Evolutionary conservation across 2,113 vertebrate species (phyloP).

Genomic region (Oncorhynchus masou): DNA sequence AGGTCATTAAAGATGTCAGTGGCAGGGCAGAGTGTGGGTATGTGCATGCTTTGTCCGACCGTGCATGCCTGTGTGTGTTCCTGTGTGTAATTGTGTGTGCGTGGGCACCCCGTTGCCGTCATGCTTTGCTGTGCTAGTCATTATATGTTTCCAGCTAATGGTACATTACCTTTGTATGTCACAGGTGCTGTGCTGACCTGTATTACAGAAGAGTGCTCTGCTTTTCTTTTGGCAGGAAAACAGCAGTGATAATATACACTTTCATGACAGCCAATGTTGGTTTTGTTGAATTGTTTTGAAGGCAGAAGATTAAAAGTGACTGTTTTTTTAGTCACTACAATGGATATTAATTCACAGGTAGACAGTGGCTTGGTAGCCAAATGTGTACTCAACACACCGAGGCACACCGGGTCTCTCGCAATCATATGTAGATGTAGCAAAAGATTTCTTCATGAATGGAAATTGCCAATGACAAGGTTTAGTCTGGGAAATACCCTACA

Average conservation of each 20-base stretch:
- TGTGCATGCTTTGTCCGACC: background rate
- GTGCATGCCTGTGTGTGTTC: no score
- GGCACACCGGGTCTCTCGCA: background rate
- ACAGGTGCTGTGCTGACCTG: background rate
- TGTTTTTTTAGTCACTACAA: background rate
- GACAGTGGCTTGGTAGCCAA: background rate
- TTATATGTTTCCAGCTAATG: background rate
- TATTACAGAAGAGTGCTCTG: background rate
- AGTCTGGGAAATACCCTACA: background rate
- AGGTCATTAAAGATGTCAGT: background rate
- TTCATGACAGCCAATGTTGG: background rate
- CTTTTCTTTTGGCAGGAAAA: background rate
- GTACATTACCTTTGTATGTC: conserved; percentile 8
- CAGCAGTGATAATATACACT: background rate
- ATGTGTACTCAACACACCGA: background rate
- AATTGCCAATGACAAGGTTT: background rate
- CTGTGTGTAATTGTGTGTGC: no score
- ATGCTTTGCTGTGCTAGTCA: background rate
- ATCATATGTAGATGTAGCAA: background rate
- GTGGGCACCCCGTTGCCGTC: no score
- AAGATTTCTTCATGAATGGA: background rate
- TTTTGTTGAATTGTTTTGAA: background rate
- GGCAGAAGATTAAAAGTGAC: background rate
- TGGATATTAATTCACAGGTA: background rate
- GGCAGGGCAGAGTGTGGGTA: background rate